Percentiles rank a stretch among this genome's conserved stretches.
These are phyloP conservation scores for Caenorhabditis drosophilae DNA, from an alignment of 2,888 invertebrate species.

Conservation along the genomic window DNA sequence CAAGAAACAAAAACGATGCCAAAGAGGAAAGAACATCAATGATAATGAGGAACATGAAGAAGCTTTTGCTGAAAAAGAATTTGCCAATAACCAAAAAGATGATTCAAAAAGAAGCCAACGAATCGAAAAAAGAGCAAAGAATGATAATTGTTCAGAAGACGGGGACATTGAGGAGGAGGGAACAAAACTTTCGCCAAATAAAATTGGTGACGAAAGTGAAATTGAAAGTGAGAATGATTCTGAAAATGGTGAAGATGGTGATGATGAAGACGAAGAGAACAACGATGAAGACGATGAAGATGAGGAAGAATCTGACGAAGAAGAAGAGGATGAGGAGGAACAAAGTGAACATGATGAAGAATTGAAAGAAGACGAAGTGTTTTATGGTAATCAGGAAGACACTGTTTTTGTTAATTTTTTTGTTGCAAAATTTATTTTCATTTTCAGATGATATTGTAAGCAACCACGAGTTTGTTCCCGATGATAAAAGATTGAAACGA, in stretches of 20 bases:
- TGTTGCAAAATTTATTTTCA: neutral
- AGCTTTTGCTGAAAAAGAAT: neutral
- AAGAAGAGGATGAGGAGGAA: no score
- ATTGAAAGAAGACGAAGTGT: no score
- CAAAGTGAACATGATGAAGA: no score
- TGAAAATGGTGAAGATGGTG: neutral
- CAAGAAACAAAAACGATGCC: no score
- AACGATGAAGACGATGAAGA: neutral
- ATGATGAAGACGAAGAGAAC: neutral
- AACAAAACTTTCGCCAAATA: no score
- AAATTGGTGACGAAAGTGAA: neutral
- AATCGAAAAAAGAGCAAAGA: no score
- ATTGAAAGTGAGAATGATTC: neutral
- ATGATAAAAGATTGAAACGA: neutral
- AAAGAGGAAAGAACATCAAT: no score
- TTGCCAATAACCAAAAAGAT: no score
- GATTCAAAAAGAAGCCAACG: no score
- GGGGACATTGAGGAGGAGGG: no score
- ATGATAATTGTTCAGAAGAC: no score
- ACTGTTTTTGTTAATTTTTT: neutral
- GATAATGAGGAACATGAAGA: neutral
- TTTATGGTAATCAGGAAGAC: neutral
- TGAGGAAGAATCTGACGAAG: no score
- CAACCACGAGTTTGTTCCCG: neutral
- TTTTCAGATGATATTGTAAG: neutral